Conservation (phyloP, 2,113 vertebrate species). For the Ornithorhynchus anatinus region DNA sequence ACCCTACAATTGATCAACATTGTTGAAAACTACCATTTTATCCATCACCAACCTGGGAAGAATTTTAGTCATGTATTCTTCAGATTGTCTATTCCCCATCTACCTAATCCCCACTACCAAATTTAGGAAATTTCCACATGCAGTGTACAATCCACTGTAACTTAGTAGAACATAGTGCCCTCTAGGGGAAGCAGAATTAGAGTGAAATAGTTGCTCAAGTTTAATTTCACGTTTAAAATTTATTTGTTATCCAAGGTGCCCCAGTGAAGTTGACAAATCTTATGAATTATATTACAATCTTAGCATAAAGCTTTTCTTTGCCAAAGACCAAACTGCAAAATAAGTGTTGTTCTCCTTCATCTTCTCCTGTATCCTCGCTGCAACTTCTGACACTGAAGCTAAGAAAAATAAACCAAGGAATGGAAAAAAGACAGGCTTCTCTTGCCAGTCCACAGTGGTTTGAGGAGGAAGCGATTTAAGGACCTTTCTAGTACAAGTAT, state of each 20-base stretch:
- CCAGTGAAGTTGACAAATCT: not conserved
- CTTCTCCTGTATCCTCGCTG: not conserved
- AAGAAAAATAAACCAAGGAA: not conserved
- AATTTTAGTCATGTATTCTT: too few species aligned
- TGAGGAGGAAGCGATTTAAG: not conserved
- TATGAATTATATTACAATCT: not conserved
- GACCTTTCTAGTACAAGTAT: not conserved
- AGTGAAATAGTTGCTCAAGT: not conserved
- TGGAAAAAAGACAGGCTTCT: rapidly evolving
- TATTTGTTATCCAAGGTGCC: not conserved
- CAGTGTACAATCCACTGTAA: too few species aligned
- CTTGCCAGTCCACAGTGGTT: rapidly evolving
- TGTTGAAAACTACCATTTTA: too few species aligned
- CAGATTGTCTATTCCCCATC: not conserved
- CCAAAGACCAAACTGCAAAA: not conserved
- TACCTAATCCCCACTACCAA: too few species aligned
- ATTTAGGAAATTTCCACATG: too few species aligned
- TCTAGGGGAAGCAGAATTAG: conserved; percentile 6
- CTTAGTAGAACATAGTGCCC: not conserved
- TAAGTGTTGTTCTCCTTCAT: too few species aligned
- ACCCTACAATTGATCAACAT: too few species aligned
- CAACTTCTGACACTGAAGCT: not conserved
- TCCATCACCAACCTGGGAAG: not conserved
- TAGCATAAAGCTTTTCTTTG: not conserved
- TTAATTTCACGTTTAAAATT: not conserved